phyloP scores from a whole-genome alignment of 2,113 vertebrate species.

The Camelus bactrianus region DNA sequence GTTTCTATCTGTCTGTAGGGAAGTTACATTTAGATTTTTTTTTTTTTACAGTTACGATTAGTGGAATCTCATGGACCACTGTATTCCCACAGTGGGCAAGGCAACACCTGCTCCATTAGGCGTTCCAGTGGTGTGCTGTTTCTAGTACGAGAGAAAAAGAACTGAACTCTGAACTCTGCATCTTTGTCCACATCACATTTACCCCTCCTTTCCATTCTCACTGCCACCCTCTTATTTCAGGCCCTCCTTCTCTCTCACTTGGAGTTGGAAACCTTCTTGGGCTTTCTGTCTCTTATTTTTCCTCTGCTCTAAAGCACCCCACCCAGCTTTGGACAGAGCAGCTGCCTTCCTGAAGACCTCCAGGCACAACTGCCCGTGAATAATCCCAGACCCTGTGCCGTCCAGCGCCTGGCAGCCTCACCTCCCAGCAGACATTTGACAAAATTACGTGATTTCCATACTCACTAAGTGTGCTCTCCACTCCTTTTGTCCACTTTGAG shows the following conservation, averaged over 20 bases:
- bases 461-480: too few species aligned
- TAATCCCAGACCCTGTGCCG: neutral
- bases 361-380: neutral
- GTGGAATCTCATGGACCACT: neutral
- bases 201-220: conserved; percentile 41
- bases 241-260: neutral
- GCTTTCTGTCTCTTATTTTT: neutral
- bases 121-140: neutral
- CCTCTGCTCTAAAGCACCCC: neutral
- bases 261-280: neutral
- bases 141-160: neutral
- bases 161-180: neutral
- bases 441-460: neutral
- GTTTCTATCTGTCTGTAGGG: neutral
- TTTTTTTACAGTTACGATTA: neutral
- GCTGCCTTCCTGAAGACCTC: neutral
- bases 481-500: neutral
- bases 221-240: neutral
- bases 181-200: neutral
- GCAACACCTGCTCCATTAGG: neutral
- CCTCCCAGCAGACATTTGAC: neutral
- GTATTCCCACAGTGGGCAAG: neutral
- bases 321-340: neutral
- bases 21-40: neutral
- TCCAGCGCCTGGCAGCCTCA: neutral